phyloP scores from a whole-genome alignment of 2,888 invertebrate genomes.

The Corbicula japonica region DNA sequence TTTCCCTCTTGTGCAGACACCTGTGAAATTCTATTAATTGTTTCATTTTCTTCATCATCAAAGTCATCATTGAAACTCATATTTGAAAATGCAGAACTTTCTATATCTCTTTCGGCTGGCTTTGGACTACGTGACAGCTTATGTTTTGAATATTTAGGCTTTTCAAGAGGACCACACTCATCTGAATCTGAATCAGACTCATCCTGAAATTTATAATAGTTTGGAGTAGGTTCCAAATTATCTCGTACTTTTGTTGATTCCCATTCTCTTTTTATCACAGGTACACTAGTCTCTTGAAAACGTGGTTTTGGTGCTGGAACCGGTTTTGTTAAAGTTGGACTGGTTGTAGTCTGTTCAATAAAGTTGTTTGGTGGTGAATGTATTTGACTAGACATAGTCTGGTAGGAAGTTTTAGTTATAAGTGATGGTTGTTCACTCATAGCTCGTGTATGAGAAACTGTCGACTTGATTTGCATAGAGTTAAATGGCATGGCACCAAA shows the following conservation, averaged over 20 bases:
- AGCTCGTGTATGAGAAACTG: constrained; percentile 24
- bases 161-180: constrained; percentile 56
- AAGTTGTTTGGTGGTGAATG: constrained; percentile 37
- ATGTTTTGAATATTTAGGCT: constrained; percentile 64
- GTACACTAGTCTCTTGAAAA: constrained; percentile 35
- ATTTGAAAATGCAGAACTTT: constrained; percentile 80
- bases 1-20: constrained; percentile 45
- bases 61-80: constrained; percentile 84
- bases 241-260: constrained; percentile 32
- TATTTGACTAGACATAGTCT: constrained; percentile 43
- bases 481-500: constrained; percentile 80
- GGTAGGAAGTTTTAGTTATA: constrained; percentile 5
- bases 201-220: constrained; percentile 62
- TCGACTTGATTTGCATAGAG: constrained; percentile 44
- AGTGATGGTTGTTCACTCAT: constrained; percentile 37
- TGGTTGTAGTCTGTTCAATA: constrained; percentile 22
- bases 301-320: no score
- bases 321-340: constrained; percentile 34
- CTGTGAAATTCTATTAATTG: constrained; percentile 28
- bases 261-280: constrained; percentile 32
- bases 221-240: constrained; percentile 35
- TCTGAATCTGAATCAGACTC: constrained; percentile 59
- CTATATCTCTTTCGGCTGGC: constrained; percentile 67
- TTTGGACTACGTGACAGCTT: constrained; percentile 66
- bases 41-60: constrained; percentile 68